phyloP scores from a whole-genome alignment of 2,113 vertebrate species.

The Pelodiscus sinensis region DNA sequence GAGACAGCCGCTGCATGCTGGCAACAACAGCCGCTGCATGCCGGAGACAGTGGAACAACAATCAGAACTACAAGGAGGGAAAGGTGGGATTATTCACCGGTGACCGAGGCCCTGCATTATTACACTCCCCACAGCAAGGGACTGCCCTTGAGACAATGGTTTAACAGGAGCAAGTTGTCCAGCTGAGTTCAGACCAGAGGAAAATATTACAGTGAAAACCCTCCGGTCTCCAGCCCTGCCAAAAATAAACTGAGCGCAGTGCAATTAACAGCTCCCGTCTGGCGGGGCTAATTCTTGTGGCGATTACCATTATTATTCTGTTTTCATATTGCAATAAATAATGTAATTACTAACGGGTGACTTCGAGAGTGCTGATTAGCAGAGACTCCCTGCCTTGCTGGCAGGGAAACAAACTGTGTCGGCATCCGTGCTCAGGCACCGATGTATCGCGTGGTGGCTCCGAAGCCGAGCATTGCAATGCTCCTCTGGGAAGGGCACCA shows the following conservation, averaged over 20 bases:
- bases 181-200: background rate
- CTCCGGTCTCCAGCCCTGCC: background rate
- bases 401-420: background rate
- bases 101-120: slow-evolving; percentile 36
- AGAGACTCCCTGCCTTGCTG: background rate
- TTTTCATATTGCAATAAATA: slow-evolving; percentile 43
- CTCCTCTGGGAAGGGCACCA: background rate
- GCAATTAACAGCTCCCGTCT: background rate
- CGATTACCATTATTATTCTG: slow-evolving; percentile 22
- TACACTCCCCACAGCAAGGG: background rate
- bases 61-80: slow-evolving; percentile 21
- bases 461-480: rapidly evolving
- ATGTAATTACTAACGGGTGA: background rate
- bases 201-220: background rate
- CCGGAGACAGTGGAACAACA: background rate
- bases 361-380: slow-evolving; percentile 6
- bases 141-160: background rate
- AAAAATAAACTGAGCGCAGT: background rate
- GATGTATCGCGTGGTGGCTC: background rate
- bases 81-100: background rate
- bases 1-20: no score
- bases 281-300: background rate
- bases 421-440: rapidly evolving
- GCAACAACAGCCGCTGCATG: background rate
- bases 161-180: background rate